A percentile compares a stretch with the other conserved stretches of the same genome.
Conservation (phyloP, 2,797 vertebrate genomes). For the Gadopsis bispinosus region DNA sequence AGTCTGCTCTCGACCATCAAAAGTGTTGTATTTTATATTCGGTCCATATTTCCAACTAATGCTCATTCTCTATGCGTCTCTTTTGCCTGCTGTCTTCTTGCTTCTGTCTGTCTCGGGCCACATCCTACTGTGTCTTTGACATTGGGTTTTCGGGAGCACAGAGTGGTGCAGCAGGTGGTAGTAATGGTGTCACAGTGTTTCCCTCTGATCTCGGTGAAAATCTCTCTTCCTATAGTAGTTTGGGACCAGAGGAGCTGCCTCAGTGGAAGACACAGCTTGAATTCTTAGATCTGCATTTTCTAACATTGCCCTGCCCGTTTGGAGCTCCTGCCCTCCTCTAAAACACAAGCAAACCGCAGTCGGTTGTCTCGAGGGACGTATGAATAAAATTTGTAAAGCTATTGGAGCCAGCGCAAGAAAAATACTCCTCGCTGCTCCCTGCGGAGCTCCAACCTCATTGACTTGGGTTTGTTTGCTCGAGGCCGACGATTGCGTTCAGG, state of each 20-base stretch:
- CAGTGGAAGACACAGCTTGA: constrained; percentile 40
- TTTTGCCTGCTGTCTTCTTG: background rate
- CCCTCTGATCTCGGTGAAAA: constrained; percentile 21
- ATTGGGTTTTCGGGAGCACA: background rate
- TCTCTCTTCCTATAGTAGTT: constrained; percentile 14
- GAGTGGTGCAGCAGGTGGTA: constrained; percentile 20
- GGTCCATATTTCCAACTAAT: background rate
- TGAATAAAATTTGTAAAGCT: constrained; percentile 73
- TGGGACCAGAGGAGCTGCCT: constrained; percentile 9
- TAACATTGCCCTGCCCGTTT: background rate
- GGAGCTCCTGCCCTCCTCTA: constrained; percentile 37
- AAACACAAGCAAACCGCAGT: constrained; percentile 42
- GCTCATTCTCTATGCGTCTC: background rate
- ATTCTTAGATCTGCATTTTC: constrained; percentile 52
- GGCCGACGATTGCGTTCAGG: constrained; percentile 54
- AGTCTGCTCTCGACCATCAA: background rate
- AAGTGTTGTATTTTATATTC: background rate
- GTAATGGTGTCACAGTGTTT: constrained; percentile 4
- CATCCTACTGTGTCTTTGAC: constrained; percentile 8
- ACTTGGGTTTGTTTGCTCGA: constrained; percentile 71
- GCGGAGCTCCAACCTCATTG: constrained; percentile 61
- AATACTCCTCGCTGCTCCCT: constrained; percentile 56
- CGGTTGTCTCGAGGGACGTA: constrained; percentile 63
- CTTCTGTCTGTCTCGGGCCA: background rate
- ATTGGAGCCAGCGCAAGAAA: constrained; percentile 41